These are phyloP conservation scores for Vulpes ferrilata DNA, from an alignment of 2,113 vertebrate species.

Conservation along the genomic window DNA sequence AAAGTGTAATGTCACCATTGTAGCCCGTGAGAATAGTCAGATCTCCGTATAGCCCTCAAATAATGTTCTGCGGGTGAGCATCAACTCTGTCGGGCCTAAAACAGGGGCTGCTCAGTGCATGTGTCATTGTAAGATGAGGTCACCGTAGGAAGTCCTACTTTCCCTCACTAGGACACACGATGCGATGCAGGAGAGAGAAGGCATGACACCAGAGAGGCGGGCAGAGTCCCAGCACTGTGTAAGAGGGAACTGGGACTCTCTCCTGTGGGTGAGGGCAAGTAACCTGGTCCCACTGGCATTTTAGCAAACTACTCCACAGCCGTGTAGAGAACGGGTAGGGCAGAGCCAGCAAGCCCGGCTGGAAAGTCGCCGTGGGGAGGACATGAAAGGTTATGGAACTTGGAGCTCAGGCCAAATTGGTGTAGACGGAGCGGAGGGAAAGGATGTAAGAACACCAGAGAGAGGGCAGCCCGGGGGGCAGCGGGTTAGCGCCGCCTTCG, in stretches of 20 bases:
- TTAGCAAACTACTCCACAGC: neutral
- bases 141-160: neutral
- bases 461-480: neutral
- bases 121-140: neutral
- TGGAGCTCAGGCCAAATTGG: no score
- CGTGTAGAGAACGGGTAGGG: no score
- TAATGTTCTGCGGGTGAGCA: neutral
- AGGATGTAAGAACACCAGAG: neutral
- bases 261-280: neutral
- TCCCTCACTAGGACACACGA: neutral
- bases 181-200: neutral
- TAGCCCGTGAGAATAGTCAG: neutral
- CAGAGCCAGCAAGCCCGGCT: fast-evolving
- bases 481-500: no score
- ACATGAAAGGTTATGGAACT: neutral
- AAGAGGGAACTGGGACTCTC: no score
- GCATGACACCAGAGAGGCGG: neutral
- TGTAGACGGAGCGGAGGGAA: neutral
- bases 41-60: neutral
- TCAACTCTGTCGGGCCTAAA: neutral
- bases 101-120: neutral
- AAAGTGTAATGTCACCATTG: neutral
- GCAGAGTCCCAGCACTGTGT: no score
- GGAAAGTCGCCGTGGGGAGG: neutral
- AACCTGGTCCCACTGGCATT: neutral